Evolutionary conservation across 2,888 invertebrate species (phyloP).

Genomic region (Brenthis daphne): DNA sequence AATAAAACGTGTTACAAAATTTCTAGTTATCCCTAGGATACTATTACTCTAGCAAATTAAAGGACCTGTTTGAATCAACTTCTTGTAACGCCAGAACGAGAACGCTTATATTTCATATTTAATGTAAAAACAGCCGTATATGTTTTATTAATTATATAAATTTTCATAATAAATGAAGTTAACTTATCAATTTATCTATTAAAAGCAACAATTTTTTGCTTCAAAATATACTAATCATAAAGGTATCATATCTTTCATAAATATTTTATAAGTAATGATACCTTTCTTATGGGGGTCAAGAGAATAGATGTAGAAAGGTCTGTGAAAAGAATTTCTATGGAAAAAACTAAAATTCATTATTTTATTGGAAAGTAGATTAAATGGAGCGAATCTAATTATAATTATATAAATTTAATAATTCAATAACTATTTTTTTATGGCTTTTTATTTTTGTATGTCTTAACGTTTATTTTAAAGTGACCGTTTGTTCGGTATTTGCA

Average conservation of each 20-base stretch:
- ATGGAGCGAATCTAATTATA: constrained; percentile 13
- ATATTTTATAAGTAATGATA: constrained; percentile 1
- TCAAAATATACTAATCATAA: no score
- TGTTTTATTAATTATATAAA: no score
- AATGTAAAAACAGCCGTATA: no score
- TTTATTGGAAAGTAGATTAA: constrained; percentile 11
- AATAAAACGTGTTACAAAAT: no score
- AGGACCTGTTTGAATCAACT: no score
- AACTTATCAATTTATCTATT: no score
- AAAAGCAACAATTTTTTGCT: no score
- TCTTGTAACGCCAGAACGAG: no score
- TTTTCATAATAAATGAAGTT: no score
- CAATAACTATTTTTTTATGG: not conserved
- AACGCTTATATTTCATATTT: no score
- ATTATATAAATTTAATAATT: constrained; percentile 12
- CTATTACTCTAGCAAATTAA: no score
- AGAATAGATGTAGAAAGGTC: not conserved
- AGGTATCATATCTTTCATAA: constrained; percentile 6
- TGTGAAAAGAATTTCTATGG: constrained; percentile 4
- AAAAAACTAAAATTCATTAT: constrained; percentile 9
- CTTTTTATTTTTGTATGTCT: not conserved
- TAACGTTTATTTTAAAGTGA: constrained; percentile 1
- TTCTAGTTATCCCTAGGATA: no score
- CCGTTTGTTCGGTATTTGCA: not conserved
- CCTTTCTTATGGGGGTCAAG: constrained; percentile 9